phyloP scores from a whole-genome alignment of 2,797 vertebrate genomes.

The Poecilia gillii region DNA sequence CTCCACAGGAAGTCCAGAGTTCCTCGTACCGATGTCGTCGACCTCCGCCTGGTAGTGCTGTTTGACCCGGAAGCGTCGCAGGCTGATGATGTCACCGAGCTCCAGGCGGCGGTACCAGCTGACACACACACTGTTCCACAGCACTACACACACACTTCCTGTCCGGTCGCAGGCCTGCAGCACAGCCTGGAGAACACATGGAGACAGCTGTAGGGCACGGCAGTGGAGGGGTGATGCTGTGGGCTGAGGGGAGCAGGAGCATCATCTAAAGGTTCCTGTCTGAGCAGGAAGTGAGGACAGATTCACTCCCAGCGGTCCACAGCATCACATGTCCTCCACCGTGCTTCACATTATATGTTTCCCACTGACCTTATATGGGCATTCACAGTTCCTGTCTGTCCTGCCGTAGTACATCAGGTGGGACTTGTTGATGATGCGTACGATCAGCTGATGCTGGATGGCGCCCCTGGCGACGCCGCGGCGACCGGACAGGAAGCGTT shows the following conservation, averaged over 20 bases:
- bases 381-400: conserved; percentile 72
- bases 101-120: conserved; percentile 75
- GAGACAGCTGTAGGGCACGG: not conserved
- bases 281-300: not conserved
- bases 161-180: conserved; percentile 77
- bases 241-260: not conserved
- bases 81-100: conserved; percentile 76
- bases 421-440: conserved; percentile 77
- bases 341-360: not conserved
- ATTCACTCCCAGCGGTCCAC: not conserved
- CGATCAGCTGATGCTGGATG: conserved; percentile 60
- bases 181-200: conserved; percentile 57
- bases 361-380: conserved; percentile 81
- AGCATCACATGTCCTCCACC: not conserved
- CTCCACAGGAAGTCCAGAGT: not conserved
- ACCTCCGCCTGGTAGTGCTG: conserved; percentile 59
- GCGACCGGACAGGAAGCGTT: conserved; percentile 54
- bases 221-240: not conserved
- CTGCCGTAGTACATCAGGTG: conserved; percentile 80
- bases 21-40: conserved; percentile 69
- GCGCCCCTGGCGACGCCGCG: conserved; percentile 10
- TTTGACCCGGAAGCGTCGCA: conserved; percentile 77
- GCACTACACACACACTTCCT: conserved; percentile 71
- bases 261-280: not conserved
- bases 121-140: conserved; percentile 83